Base-by-base conservation (phyloP, 2,888 invertebrate genomes). In the Nasonia oneida region DNA sequence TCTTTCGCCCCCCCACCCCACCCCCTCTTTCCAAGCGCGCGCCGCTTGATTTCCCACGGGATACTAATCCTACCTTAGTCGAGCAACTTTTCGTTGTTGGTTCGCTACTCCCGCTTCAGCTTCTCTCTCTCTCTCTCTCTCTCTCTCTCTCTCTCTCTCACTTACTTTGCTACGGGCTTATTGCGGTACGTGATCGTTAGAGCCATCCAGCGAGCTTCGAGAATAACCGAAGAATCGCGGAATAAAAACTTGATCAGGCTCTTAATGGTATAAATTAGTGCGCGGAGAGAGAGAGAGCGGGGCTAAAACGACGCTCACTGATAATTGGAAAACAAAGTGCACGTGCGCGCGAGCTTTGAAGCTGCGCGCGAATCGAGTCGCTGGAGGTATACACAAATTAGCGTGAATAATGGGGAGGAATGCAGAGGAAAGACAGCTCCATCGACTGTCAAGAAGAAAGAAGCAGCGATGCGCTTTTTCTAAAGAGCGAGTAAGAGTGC, bases 11-110 rank as follows among this genome's bases (percentile, higher is more conserved):
- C 8, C 8, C n/a, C 0, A 29, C 29, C 29, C 29, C 29, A 29
- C n/a, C 14, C 15, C 1, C 53, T 3, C 53, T 18, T 18, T 53
- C 15, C 15, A 53, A 23, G n/a, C 2, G n/a, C 57, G 84, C 87
- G 87, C 87, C 87, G 87, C 89, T 88, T 93, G 91, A 93, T 93
- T 93, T 93, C 93, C 92, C 93, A 84, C 82, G 92, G 91, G 93
- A 90, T 87, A 89, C 90, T 91, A 91, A 93, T 92, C 90, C 92
- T 90, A 90, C 90, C 90, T 90, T 89, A 89, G 89, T 89, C 57
- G 88, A 87, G 88, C 89, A 91, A 91, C 91, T 92, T 91, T 91
- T 90, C 89, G 89, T 85, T 88, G 88, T 88, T 89, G 88, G 84
- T 85, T 89, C 87, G 87, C 88, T 88, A 88, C 88, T 88, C 88